Percentiles rank a stretch among this genome's conserved stretches.
Evolutionary conservation across 2,113 vertebrate species (phyloP).

Genomic region (Panthera tigris): DNA sequence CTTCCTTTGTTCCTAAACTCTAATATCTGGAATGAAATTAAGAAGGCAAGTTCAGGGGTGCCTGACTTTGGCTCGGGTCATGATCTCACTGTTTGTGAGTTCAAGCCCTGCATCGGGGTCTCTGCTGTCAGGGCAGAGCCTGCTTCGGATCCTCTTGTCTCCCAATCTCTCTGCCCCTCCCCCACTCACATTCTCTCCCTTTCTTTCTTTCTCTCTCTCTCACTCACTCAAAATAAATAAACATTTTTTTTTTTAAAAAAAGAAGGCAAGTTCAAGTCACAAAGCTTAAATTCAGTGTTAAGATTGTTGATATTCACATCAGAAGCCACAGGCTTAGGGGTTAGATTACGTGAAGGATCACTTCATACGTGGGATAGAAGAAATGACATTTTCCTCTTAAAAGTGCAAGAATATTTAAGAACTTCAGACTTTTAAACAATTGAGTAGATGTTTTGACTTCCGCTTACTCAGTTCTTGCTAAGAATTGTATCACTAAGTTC

Average conservation of each 20-base stretch:
- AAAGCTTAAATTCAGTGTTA: neutral
- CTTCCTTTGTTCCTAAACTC: neutral
- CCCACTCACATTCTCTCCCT: too few species aligned
- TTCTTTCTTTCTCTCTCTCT: too few species aligned
- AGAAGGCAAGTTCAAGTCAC: neutral
- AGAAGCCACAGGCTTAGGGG: neutral
- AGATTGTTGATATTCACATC: neutral
- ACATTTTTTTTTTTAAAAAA: neutral
- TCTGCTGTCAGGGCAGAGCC: too few species aligned
- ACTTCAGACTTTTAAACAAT: neutral
- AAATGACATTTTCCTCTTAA: neutral
- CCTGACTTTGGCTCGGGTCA: too few species aligned
- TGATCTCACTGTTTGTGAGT: too few species aligned
- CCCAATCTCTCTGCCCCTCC: too few species aligned
- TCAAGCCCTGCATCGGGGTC: too few species aligned
- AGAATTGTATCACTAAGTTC: neutral
- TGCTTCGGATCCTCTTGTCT: too few species aligned
- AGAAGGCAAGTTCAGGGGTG: neutral
- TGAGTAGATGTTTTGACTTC: neutral
- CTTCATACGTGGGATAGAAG: neutral
- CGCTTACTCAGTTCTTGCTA: neutral
- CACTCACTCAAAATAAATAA: too few species aligned
- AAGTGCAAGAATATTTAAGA: neutral
- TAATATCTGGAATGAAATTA: neutral
- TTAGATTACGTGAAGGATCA: neutral